A percentile compares a stretch with the other conserved stretches of the same genome.
Conservation (phyloP, 2,797 vertebrate genomes). For the Moxostoma hubbsi region DNA sequence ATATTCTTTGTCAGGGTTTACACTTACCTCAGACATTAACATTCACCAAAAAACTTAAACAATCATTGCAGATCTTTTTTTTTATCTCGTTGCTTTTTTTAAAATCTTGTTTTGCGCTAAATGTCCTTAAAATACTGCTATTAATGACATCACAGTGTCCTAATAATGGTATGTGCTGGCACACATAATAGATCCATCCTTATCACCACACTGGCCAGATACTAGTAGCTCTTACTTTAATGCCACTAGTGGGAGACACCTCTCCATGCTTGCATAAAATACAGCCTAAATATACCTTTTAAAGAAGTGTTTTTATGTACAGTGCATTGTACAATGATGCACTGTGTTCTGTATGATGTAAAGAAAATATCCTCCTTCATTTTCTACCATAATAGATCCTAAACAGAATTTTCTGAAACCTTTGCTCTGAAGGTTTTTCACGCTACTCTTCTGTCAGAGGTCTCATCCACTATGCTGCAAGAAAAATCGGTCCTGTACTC, state of each 20-base stretch:
- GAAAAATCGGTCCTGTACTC: not conserved
- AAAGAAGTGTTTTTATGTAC: not conserved
- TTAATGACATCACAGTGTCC: not conserved
- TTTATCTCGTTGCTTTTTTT: too few species aligned
- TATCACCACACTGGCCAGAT: conserved; percentile 35
- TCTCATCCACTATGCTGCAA: too few species aligned
- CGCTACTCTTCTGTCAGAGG: too few species aligned
- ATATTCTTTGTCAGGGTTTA: too few species aligned
- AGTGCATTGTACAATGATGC: not conserved
- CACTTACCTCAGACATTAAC: too few species aligned
- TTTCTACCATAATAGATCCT: too few species aligned
- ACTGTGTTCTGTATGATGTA: not conserved
- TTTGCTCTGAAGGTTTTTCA: too few species aligned
- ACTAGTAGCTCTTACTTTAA: not conserved
- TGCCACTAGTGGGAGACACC: not conserved
- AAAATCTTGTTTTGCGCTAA: not conserved
- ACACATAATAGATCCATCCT: conserved; percentile 54
- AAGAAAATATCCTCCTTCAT: not conserved
- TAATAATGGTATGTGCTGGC: conserved; percentile 40
- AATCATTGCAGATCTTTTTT: too few species aligned
- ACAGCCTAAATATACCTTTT: not conserved
- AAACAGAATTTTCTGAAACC: too few species aligned
- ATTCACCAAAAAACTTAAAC: too few species aligned
- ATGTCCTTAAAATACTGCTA: conserved; percentile 38
- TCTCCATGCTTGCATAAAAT: not conserved